phyloP scores from a whole-genome alignment of 2,797 vertebrate genomes.

The Diplodus puntazzo region DNA sequence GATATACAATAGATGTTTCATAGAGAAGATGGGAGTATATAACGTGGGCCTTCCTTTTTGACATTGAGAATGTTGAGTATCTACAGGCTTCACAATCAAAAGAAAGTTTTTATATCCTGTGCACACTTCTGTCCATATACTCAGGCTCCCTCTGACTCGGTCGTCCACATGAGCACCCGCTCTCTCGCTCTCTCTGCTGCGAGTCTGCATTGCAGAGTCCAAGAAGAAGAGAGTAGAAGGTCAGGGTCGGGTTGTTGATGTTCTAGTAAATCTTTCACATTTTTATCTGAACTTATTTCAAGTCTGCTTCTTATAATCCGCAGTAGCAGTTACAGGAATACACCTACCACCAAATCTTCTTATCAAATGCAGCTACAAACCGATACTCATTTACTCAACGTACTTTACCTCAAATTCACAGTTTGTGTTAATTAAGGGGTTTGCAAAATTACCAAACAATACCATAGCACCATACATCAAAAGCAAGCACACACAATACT shows the following conservation, averaged over 20 bases:
- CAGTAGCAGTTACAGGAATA: not conserved
- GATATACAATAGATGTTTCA: too few species aligned
- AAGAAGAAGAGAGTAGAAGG: not conserved
- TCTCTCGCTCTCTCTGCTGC: too few species aligned
- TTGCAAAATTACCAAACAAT: not conserved
- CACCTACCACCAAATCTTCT: not conserved
- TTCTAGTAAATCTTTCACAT: not conserved
- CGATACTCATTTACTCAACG: not conserved
- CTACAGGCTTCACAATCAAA: too few species aligned
- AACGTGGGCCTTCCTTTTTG: too few species aligned
- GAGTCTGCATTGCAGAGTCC: too few species aligned
- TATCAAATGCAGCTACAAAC: not conserved
- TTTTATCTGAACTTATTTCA: not conserved
- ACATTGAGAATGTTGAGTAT: too few species aligned
- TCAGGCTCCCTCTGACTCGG: too few species aligned
- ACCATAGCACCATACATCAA: not conserved
- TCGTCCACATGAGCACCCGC: too few species aligned
- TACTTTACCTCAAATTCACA: not conserved
- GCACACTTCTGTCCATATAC: too few species aligned
- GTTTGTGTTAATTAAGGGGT: not conserved
- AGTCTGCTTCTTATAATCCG: not conserved
- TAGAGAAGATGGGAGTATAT: too few species aligned
- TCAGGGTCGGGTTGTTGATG: not conserved
- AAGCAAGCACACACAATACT: not conserved
- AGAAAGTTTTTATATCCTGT: too few species aligned